A percentile compares a stretch with the other conserved stretches of the same genome.
Conservation (phyloP, 1,140 invertebrate genomes). For the Heliconius congener region DNA sequence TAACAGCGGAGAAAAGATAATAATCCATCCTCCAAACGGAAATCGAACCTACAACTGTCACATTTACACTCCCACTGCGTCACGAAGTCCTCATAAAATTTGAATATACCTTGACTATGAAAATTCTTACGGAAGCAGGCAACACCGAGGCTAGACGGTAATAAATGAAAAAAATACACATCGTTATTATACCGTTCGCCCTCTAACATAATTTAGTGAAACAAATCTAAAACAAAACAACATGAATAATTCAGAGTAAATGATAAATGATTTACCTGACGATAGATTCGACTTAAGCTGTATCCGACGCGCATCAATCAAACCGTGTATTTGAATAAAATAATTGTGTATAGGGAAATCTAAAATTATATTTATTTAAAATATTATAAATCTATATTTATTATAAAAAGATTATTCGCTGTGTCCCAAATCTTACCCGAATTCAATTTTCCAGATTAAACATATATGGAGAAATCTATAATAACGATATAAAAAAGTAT, state of each 20-base stretch:
- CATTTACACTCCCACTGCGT: too few relatives aligned
- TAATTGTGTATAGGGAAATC: background rate
- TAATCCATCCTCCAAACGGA: too few relatives aligned
- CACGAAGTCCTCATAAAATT: too few relatives aligned
- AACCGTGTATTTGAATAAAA: background rate
- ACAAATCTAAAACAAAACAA: constrained; percentile 8
- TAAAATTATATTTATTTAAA: background rate
- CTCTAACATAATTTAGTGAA: background rate
- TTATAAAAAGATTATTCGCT: background rate
- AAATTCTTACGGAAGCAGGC: background rate
- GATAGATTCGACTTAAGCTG: background rate
- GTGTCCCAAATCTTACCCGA: too few relatives aligned
- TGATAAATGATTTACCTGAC: constrained; percentile 14
- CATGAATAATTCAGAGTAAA: constrained; percentile 9
- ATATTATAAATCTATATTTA: too few relatives aligned
- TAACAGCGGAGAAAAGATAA: too few relatives aligned
- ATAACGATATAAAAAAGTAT: too few relatives aligned
- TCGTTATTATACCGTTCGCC: constrained; percentile 1
- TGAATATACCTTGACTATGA: too few relatives aligned
- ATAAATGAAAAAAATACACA: background rate
- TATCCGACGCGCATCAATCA: background rate
- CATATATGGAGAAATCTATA: too few relatives aligned
- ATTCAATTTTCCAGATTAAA: too few relatives aligned
- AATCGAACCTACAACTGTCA: too few relatives aligned
- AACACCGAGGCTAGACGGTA: background rate